phyloP scores from a whole-genome alignment of 2,888 invertebrate species.

The Eutolmus rufibarbis region DNA sequence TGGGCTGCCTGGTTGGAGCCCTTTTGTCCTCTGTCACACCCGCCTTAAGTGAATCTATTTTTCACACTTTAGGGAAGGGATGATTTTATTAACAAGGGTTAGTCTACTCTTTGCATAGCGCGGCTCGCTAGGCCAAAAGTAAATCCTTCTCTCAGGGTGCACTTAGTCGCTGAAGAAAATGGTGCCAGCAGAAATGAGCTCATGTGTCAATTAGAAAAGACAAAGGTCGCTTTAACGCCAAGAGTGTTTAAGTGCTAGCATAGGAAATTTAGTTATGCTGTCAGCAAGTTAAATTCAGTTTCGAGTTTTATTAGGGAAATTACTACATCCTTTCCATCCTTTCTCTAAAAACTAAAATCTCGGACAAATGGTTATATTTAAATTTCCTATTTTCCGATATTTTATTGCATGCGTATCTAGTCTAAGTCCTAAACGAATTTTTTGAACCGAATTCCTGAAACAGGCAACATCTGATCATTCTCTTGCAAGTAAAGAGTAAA shows the following conservation, averaged over 20 bases:
- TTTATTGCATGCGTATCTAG: too few relatives aligned
- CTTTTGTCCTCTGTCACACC: neutral
- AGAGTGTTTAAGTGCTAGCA: neutral
- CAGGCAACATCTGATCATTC: too few relatives aligned
- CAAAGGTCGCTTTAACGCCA: neutral
- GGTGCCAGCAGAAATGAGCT: neutral
- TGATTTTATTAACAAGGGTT: slow-evolving; percentile 15
- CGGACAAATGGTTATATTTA: too few relatives aligned
- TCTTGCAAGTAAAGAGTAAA: neutral
- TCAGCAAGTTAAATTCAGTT: too few relatives aligned
- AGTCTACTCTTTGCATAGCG: neutral
- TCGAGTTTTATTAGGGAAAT: neutral
- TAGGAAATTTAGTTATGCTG: neutral
- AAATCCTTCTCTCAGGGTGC: neutral
- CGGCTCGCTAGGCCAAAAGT: neutral
- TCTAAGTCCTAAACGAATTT: too few relatives aligned
- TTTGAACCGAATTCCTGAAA: too few relatives aligned
- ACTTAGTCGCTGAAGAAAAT: neutral
- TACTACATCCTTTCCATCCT: neutral
- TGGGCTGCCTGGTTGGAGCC: neutral
- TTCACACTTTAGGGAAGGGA: slow-evolving; percentile 29
- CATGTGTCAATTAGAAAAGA: neutral
- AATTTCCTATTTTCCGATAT: too few relatives aligned
- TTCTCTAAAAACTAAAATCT: too few relatives aligned
- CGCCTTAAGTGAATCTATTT: slow-evolving; percentile 26